Conservation (phyloP, 2,797 vertebrate species). For the Coranthus polyacanthus region DNA sequence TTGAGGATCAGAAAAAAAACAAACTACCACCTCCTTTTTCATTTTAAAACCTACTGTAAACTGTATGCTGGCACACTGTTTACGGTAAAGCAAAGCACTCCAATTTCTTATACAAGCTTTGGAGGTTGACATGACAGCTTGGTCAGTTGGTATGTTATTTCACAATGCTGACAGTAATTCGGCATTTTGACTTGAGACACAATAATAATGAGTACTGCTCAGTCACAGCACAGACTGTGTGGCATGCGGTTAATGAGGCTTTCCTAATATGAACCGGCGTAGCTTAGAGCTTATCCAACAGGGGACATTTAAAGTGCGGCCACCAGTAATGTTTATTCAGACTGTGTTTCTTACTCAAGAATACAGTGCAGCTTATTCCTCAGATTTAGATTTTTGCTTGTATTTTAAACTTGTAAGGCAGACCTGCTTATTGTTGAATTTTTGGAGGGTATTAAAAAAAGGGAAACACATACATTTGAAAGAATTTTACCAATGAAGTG, state of each 20-base stretch:
- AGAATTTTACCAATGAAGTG: slow-evolving; percentile 22
- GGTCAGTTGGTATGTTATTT: slow-evolving; percentile 38
- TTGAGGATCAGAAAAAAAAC: slow-evolving; percentile 13
- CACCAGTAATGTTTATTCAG: slow-evolving; percentile 31
- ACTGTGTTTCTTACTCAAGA: slow-evolving; percentile 17
- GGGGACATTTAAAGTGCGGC: slow-evolving; percentile 43
- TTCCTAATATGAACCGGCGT: slow-evolving; percentile 42
- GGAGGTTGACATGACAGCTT: slow-evolving; percentile 50
- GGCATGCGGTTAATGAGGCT: slow-evolving; percentile 63
- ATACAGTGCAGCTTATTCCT: background rate
- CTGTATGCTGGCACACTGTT: slow-evolving; percentile 8
- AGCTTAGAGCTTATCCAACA: slow-evolving; percentile 42
- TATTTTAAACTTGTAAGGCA: background rate
- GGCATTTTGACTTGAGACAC: slow-evolving; percentile 48
- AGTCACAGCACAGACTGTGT: slow-evolving; percentile 50
- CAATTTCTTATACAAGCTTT: slow-evolving; percentile 24
- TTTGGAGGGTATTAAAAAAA: too few relatives aligned
- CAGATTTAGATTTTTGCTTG: background rate
- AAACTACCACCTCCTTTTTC: background rate
- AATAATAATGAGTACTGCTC: slow-evolving; percentile 42
- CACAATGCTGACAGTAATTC: slow-evolving; percentile 51
- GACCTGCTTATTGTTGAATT: background rate
- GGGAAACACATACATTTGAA: background rate
- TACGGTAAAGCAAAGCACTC: slow-evolving; percentile 18
- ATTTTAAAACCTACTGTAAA: slow-evolving; percentile 29